Conservation (phyloP, 2,888 invertebrate genomes). For the Hyppa rectilinea region DNA sequence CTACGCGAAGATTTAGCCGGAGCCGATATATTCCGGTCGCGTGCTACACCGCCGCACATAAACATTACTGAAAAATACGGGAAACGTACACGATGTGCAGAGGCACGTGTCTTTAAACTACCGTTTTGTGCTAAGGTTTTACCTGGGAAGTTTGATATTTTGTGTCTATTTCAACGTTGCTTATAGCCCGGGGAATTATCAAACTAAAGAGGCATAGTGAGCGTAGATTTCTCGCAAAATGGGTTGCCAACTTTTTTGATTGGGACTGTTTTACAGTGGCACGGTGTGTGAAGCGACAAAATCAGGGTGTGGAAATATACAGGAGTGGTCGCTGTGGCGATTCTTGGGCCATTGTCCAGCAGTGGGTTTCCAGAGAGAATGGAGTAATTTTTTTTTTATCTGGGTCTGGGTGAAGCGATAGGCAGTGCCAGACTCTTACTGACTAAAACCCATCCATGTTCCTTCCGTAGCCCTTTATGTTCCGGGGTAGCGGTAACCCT, state of each 20-base stretch:
- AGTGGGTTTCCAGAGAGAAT: too few relatives aligned
- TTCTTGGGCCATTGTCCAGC: background rate
- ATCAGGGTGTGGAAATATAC: too few relatives aligned
- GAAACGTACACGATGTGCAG: slow-evolving; percentile 55
- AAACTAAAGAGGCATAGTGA: background rate
- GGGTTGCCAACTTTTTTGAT: too few relatives aligned
- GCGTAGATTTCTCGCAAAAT: background rate
- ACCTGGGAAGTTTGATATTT: slow-evolving; percentile 12
- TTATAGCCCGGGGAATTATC: background rate
- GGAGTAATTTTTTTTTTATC: too few relatives aligned
- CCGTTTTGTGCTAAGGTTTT: slow-evolving; percentile 18
- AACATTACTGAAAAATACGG: slow-evolving; percentile 70
- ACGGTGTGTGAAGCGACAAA: too few relatives aligned
- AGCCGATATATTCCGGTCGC: slow-evolving; percentile 68
- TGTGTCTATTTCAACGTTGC: background rate
- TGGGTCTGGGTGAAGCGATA: too few relatives aligned
- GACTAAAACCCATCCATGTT: too few relatives aligned
- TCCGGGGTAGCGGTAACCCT: too few relatives aligned
- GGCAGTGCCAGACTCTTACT: too few relatives aligned
- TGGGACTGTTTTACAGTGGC: background rate
- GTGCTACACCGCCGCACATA: slow-evolving; percentile 58
- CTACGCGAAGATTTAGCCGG: slow-evolving; percentile 57
- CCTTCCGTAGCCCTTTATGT: too few relatives aligned
- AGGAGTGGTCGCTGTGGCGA: background rate
- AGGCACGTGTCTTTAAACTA: slow-evolving; percentile 40